Percentiles rank a stretch among this genome's conserved stretches.
These are phyloP conservation scores for Tamandua tetradactyla DNA, from an alignment of 2,797 vertebrate species.

Conservation along the genomic window DNA sequence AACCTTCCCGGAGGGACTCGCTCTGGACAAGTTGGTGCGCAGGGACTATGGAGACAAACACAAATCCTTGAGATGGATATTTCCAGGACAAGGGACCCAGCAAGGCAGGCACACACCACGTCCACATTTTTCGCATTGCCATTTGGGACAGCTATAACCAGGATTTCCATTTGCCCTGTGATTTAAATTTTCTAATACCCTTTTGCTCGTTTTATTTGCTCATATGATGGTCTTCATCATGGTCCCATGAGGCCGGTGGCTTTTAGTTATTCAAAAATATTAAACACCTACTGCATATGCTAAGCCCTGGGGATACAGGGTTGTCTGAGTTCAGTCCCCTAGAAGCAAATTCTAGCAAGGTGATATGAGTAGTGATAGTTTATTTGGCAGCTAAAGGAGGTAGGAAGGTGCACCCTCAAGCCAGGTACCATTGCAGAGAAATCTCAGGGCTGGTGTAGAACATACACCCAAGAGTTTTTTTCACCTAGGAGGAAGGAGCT, in stretches of 20 bases:
- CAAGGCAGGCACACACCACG: accelerated
- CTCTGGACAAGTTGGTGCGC: slow-evolving; percentile 84
- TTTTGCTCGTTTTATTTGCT: neutral
- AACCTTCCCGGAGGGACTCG: slow-evolving; percentile 82
- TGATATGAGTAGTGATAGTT: neutral
- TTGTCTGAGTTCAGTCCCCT: neutral
- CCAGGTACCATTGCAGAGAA: neutral
- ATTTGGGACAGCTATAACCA: accelerated
- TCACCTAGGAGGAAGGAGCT: too few species aligned
- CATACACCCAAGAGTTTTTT: neutral
- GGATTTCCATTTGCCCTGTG: neutral
- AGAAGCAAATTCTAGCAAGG: neutral
- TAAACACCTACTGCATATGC: neutral
- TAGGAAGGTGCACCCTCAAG: neutral
- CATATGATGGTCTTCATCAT: neutral
- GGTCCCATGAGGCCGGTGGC: neutral
- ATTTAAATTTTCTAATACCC: neutral
- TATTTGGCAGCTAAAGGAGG: neutral
- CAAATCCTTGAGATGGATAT: neutral
- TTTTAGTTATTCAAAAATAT: neutral
- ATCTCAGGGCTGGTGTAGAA: neutral
- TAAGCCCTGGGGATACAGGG: neutral
- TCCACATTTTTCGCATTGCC: accelerated
- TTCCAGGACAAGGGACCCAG: accelerated
- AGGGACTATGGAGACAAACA: slow-evolving; percentile 38